Conservation (phyloP, 2,797 vertebrate genomes). For the Benthosema pterotum region DNA sequence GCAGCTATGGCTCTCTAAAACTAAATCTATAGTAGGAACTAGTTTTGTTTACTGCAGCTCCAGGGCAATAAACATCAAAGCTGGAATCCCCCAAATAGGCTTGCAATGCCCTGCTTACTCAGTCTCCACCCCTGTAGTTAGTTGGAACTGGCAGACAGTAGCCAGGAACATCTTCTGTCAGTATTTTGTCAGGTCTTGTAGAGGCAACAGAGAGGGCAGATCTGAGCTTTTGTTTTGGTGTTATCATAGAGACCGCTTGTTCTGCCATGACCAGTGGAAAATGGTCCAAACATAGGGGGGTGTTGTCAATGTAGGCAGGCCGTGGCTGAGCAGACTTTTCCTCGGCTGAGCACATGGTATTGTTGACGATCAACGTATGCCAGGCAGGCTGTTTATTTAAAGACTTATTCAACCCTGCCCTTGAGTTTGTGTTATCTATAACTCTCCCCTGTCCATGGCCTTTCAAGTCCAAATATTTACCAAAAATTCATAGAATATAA, state of each 20-base stretch:
- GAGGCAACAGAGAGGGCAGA: background rate
- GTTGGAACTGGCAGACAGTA: background rate
- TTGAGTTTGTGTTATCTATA: no score
- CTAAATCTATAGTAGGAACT: no score
- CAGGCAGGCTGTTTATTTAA: background rate
- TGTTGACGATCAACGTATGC: background rate
- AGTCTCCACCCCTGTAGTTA: constrained; percentile 5
- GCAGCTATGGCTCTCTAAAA: no score
- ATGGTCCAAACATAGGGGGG: background rate
- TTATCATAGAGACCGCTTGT: constrained; percentile 2
- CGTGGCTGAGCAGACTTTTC: background rate
- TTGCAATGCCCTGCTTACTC: background rate
- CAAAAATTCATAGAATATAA: no score
- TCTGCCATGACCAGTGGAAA: constrained; percentile 12
- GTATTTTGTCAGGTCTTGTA: constrained; percentile 9
- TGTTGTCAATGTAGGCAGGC: background rate
- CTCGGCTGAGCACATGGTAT: background rate
- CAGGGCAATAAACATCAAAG: background rate
- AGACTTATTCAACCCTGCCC: no score
- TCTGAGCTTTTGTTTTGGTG: constrained; percentile 1
- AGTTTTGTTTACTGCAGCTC: no score
- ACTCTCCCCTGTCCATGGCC: background rate
- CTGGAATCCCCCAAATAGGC: background rate
- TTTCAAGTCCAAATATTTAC: background rate
- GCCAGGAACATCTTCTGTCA: background rate